phyloP scores from a whole-genome alignment of 2,797 vertebrate species.

The Bovichtus variegatus region DNA sequence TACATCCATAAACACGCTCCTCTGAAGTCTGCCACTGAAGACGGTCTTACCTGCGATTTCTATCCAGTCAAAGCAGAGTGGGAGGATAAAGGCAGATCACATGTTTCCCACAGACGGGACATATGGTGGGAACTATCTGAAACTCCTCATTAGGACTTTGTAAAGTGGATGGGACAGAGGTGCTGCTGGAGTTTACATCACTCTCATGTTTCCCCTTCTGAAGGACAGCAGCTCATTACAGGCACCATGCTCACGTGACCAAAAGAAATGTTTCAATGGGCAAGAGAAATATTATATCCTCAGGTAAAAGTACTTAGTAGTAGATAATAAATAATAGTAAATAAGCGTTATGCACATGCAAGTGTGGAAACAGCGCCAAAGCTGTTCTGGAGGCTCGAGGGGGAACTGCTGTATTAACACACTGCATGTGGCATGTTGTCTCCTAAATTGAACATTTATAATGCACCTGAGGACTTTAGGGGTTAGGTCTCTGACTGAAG shows the following conservation, averaged over 20 bases:
- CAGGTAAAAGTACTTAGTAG: not conserved
- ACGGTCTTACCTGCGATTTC: not conserved
- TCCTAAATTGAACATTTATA: too few relatives aligned
- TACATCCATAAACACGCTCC: not conserved
- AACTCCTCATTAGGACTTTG: conserved; percentile 40
- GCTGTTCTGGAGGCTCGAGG: too few relatives aligned
- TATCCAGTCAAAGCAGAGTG: not conserved
- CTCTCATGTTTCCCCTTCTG: conserved; percentile 37
- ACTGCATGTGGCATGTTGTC: too few relatives aligned
- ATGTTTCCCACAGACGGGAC: conserved; percentile 16
- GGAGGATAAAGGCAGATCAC: conserved; percentile 25
- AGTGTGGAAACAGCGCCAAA: too few relatives aligned
- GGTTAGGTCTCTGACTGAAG: not conserved
- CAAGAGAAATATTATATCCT: not conserved
- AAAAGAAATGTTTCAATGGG: not conserved
- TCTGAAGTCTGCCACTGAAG: not conserved
- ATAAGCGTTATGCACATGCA: not conserved
- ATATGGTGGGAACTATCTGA: conserved; percentile 40
- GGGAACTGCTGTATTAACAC: too few relatives aligned
- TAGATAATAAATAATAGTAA: not conserved
- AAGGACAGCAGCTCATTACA: not conserved
- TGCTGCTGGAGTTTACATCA: conserved; percentile 26
- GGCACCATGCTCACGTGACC: not conserved
- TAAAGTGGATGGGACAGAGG: conserved; percentile 9
- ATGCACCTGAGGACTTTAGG: not conserved